Evolutionary conservation across 64 coral and sea anemone species (phyloP).

Genomic region (Anthopleura sola): DNA sequence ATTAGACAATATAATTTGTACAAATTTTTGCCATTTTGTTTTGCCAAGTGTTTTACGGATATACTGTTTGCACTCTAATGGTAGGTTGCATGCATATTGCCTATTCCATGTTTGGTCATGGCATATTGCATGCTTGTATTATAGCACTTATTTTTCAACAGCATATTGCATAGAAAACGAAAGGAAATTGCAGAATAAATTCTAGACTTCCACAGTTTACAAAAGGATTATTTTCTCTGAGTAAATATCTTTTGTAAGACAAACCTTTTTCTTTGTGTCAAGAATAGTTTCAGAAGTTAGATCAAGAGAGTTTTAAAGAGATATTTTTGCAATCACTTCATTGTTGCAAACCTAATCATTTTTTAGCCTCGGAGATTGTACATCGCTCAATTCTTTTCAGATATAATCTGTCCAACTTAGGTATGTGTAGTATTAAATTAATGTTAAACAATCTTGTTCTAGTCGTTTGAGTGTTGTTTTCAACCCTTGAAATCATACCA

Average conservation of each 20-base stretch:
- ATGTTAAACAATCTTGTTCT: background rate
- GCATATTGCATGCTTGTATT: no score
- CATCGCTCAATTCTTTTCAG: background rate
- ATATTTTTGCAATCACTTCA: background rate
- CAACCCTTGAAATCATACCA: no score
- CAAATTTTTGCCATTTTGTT: no score
- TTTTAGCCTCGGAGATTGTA: background rate
- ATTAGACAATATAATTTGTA: no score
- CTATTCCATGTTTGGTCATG: no score
- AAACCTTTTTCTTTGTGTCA: background rate
- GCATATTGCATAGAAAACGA: background rate
- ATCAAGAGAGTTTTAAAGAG: background rate
- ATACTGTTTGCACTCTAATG: no score
- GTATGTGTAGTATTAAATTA: conserved; percentile 14
- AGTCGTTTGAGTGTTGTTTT: background rate
- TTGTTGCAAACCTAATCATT: background rate
- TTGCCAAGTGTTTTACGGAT: no score
- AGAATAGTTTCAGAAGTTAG: background rate
- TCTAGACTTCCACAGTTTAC: background rate
- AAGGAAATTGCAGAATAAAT: background rate
- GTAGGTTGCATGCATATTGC: no score
- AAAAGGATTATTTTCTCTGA: background rate
- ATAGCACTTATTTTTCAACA: no score
- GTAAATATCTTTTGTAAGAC: background rate
- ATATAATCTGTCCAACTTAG: conserved; percentile 6